Percentiles rank a stretch among this genome's conserved stretches.
phyloP scores from a whole-genome alignment of 2,113 vertebrate species.

The Meleagris gallopavo region DNA sequence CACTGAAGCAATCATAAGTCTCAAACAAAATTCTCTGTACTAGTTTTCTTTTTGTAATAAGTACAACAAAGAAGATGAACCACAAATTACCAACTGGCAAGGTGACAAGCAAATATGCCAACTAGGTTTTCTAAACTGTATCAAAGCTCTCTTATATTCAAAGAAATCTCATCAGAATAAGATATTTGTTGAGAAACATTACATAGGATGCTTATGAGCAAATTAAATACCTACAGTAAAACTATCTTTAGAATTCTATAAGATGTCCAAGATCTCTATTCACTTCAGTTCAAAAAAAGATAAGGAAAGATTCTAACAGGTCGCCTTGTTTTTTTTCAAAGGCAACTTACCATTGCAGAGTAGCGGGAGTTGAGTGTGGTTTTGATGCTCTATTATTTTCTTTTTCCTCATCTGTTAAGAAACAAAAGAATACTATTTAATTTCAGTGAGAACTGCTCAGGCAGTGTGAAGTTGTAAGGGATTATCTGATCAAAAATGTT shows the following conservation, averaged over 20 bases:
- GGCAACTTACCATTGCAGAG: slow-evolving; percentile 92
- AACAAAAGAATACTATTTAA: slow-evolving; percentile 16
- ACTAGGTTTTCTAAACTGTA: background rate
- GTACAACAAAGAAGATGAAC: background rate
- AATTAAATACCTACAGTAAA: background rate
- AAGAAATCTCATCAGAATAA: background rate
- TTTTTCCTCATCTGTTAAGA: slow-evolving; percentile 94
- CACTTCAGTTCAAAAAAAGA: background rate
- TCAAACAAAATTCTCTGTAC: background rate
- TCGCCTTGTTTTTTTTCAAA: background rate
- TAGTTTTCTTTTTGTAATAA: background rate
- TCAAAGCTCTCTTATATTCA: background rate
- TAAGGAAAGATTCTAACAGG: background rate
- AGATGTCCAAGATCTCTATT: background rate
- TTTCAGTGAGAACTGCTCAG: background rate
- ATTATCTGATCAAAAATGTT: background rate
- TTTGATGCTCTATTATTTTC: slow-evolving; percentile 98
- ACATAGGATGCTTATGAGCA: background rate
- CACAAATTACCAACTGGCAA: background rate
- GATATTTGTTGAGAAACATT: background rate
- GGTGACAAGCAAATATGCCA: background rate
- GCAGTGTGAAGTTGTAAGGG: background rate
- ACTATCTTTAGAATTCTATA: background rate
- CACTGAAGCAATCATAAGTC: background rate
- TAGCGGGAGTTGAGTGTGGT: slow-evolving; percentile 97